phyloP scores from a whole-genome alignment of 2,113 vertebrate genomes.

The Pollimyrus isidori region DNA sequence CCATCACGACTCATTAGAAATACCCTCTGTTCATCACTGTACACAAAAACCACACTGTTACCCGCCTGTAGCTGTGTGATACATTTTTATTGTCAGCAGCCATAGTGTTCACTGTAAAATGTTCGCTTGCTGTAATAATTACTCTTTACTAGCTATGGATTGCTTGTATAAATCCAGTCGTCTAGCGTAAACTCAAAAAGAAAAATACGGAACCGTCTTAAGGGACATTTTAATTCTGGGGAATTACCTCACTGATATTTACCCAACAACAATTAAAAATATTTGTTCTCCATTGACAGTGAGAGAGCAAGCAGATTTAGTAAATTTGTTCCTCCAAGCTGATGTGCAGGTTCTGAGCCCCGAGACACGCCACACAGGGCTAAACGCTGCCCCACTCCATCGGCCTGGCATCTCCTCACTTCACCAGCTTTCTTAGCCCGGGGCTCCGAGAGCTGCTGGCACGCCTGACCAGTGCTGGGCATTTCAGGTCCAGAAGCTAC shows the following conservation, averaged over 20 bases:
- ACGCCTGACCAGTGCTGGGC: too few relatives aligned
- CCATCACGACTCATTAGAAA: not conserved
- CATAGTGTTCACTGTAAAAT: not conserved
- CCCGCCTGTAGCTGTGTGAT: not conserved
- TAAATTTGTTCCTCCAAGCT: not conserved
- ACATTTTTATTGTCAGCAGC: not conserved
- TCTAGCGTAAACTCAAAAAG: not conserved
- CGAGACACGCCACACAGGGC: not conserved
- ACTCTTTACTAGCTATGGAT: not conserved
- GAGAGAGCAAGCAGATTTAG: not conserved
- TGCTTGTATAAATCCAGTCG: not conserved
- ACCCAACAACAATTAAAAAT: not conserved
- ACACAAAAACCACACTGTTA: not conserved
- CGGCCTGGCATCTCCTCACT: not conserved
- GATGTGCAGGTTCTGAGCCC: not conserved
- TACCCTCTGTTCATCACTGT: not conserved
- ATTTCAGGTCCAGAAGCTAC: too few relatives aligned
- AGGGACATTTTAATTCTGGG: not conserved
- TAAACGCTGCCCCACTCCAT: not conserved
- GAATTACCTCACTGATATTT: not conserved
- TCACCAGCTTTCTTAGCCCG: not conserved
- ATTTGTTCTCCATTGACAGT: not conserved
- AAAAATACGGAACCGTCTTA: not conserved
- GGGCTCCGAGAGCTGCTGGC: not conserved
- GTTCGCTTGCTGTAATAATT: not conserved